Evolutionary conservation across 2,888 invertebrate species (phyloP), one percentile per base, ranked within the genome.

Genomic region (Chalcosyrphus nemorum): DNA sequence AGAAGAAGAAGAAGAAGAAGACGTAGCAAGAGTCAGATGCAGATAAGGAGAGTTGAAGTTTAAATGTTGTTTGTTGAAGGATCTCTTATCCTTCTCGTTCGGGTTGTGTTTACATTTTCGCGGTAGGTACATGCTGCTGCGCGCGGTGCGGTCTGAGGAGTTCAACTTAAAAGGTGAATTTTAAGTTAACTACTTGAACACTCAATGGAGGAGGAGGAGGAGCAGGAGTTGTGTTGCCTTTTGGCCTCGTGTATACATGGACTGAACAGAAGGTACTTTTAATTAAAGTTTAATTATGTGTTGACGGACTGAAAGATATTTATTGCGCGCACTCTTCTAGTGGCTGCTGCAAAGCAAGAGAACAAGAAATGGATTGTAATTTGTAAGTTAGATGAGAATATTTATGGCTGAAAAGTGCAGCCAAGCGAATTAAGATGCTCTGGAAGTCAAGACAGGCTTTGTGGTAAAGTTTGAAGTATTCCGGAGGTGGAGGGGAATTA

Each of bases 231-330:
- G n/a, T 63, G 54, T n/a, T 13, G 15, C 5, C 4, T 59, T 35
- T n/a, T 13, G 15, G 3, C 4, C 50, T 35, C 32, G 19, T 50
- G 47, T 54, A 27, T 19, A 45, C 15, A 35, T 29, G n/a, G 21
- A 68, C 61, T 61, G n/a, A 81, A 47, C 15, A 24, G 32, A 38
- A 47, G 32, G 71, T 65, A 82, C 24, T 63, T 74, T 78, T 72
- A 74, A 82, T 78, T 54, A 82, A 82, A 82, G 50, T 78, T 82
- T 82, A 82, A 82, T 82, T 72, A 82, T 72, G 78, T 78, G 82
- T 72, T 78, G 77, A 82, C 57, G 71, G 71, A 77, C 65, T 71
- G 72, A 59, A 50, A 29, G 63, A 77, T 57, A 76, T 71, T 76
- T 76, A 77, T 77, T 70, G 70, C 63, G 27, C 32, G 13, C 35